Conservation (phyloP, 1,140 invertebrate species). For the Drosophila leontia region DNA sequence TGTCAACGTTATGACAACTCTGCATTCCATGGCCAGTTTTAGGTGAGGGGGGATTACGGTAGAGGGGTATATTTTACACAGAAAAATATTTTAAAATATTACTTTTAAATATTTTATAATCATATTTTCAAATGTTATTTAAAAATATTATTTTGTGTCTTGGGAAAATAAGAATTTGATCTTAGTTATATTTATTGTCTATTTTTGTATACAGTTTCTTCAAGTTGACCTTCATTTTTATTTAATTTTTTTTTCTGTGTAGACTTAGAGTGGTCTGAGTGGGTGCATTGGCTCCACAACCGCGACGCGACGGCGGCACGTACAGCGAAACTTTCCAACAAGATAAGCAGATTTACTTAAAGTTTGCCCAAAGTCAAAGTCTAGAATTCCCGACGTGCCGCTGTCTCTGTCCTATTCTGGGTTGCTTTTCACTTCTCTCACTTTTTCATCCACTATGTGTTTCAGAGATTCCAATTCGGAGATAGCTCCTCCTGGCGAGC, state of each 20-base stretch:
- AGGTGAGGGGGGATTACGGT: neutral
- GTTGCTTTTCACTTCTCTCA: neutral
- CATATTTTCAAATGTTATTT: too few relatives aligned
- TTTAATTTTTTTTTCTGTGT: neutral
- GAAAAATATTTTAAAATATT: too few relatives aligned
- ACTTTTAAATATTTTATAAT: accelerated
- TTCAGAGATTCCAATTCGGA: slow-evolving; percentile 42
- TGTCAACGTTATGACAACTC: slow-evolving; percentile 76
- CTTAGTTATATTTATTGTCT: accelerated
- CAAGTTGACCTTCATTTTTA: neutral
- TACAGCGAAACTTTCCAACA: slow-evolving; percentile 70
- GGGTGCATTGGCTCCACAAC: slow-evolving; percentile 27
- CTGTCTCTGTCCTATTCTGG: slow-evolving; percentile 21
- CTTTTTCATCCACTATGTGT: slow-evolving; percentile 19
- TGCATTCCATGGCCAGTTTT: slow-evolving; percentile 27
- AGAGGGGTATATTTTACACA: neutral
- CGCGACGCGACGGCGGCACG: slow-evolving; percentile 70
- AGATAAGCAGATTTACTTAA: slow-evolving; percentile 83
- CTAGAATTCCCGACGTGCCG: slow-evolving; percentile 69
- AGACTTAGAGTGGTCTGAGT: neutral
- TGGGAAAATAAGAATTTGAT: neutral
- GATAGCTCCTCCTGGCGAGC: slow-evolving; percentile 37
- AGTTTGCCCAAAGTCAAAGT: slow-evolving; percentile 68
- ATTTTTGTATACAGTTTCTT: neutral
- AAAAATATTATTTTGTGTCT: neutral